Percentiles rank a stretch among this genome's conserved stretches.
Conservation (phyloP, 2,797 vertebrate genomes). For the Gallinago stenura region DNA sequence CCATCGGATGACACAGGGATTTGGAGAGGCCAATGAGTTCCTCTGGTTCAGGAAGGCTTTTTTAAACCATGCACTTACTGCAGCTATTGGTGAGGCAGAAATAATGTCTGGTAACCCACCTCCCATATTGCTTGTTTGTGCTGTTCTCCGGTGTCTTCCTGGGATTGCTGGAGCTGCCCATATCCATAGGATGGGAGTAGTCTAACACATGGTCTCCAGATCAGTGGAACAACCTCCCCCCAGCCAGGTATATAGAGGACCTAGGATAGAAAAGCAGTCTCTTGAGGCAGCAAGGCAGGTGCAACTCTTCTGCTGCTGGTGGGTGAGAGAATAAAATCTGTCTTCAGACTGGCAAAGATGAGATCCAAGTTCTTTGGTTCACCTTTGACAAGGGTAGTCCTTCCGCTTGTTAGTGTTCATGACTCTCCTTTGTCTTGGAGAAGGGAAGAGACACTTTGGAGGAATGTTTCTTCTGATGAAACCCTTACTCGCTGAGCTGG, state of each 20-base stretch:
- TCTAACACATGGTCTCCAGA: not conserved
- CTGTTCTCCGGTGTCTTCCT: not conserved
- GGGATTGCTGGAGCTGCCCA: not conserved
- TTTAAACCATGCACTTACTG: not conserved
- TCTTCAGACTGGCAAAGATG: not conserved
- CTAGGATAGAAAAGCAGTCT: not conserved
- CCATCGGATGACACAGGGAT: rapidly evolving
- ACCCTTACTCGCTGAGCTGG: not conserved
- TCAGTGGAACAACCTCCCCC: not conserved
- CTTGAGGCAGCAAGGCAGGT: not conserved
- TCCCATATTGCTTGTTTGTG: not conserved
- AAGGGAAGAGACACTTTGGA: not conserved
- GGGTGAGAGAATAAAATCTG: not conserved
- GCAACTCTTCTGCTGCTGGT: not conserved
- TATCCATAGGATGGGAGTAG: not conserved
- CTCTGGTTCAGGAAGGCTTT: not conserved
- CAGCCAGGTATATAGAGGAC: not conserved
- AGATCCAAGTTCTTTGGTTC: not conserved
- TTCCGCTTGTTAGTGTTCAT: not conserved
- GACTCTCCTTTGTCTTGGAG: not conserved
- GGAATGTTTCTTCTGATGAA: not conserved
- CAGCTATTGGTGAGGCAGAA: not conserved
- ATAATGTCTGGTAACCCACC: not conserved
- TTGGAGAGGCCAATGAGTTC: not conserved
- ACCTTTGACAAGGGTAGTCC: not conserved